Evolutionary conservation across 2,113 vertebrate genomes (phyloP), one percentile per base, ranked within the genome.

Genomic region (Proterorhinus semilunaris): DNA sequence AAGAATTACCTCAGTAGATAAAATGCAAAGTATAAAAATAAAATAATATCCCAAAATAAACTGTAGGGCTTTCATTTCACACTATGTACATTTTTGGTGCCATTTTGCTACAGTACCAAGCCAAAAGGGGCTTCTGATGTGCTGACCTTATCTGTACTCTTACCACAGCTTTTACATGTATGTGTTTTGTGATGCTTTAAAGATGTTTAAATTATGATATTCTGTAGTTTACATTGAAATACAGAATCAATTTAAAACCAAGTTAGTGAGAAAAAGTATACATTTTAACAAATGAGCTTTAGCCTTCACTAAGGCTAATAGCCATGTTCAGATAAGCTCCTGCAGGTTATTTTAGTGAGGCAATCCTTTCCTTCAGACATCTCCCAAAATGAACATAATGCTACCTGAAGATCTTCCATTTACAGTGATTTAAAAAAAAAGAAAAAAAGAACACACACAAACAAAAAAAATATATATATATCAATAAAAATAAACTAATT

Each of bases 351-450:
- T 89, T 90, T 62, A 83, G 77, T 49, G 69, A 87, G 86, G 82
- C 69, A 68, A 54, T 79, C 70, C 78, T 27, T 69, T 67, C 54
- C 57, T 17, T 54, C 54, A 47, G 1, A 4, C 65, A 67, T 64
- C 63, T 65, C 69, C 63, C 59, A 62, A 62, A 62, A 55, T 17
- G 17, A 48, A 63, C 66, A 84, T 13, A 82, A 81, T 71, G 65
- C 48, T 82, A 83, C 71, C 81, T 77, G 78, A 84, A 86, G 52
- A 46, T 83, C 85, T 88, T 83, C 80, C 83, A 93, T 95, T 93
- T 92, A 95, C 92, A 94, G 92, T 91, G 93, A 92, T 93, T n/a
- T n/a, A n/a, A 92, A 93, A 92, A 93, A 91, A 93, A 94, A 94
- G 91, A 94, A 92, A 93, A 92, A 93, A 91, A 93, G 94, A 95